phyloP scores from a whole-genome alignment of 2,113 vertebrate species.

The Oophaga pumilio region DNA sequence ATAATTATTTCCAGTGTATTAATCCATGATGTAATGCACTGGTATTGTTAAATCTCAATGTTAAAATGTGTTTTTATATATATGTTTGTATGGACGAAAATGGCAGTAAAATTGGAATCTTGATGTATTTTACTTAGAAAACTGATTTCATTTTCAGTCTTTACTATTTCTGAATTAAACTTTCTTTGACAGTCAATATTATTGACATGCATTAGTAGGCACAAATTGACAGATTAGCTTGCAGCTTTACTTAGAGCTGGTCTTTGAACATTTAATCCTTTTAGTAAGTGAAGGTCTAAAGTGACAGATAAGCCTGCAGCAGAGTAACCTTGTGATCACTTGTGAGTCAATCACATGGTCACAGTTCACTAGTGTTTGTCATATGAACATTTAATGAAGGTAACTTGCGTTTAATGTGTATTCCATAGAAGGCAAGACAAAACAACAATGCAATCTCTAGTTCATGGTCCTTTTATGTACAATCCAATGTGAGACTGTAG shows the following conservation, averaged over 20 bases:
- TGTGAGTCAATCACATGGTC: constrained; percentile 35
- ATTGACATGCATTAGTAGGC: constrained; percentile 46
- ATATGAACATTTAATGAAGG: constrained; percentile 7
- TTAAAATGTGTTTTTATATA: neutral
- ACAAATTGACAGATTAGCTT: constrained; percentile 37
- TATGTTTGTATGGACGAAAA: neutral
- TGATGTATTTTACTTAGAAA: neutral
- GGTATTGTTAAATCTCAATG: neutral
- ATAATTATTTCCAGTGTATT: constrained; percentile 53
- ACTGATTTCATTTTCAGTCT: neutral
- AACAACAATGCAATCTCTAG: neutral
- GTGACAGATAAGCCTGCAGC: constrained; percentile 17
- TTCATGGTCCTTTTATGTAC: neutral
- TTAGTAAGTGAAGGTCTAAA: constrained; percentile 20
- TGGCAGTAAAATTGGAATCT: neutral
- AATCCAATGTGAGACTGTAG: neutral
- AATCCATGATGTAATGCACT: neutral
- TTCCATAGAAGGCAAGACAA: neutral
- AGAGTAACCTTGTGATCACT: constrained; percentile 31
- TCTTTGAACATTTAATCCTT: constrained; percentile 28
- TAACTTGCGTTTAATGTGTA: neutral
- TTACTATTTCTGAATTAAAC: constrained; percentile 38
- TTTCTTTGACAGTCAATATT: constrained; percentile 54
- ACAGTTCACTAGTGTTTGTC: constrained; percentile 3
- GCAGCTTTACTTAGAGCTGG: constrained; percentile 49